phyloP scores from a whole-genome alignment of 1,140 invertebrate species.

The Bombus impatiens region DNA sequence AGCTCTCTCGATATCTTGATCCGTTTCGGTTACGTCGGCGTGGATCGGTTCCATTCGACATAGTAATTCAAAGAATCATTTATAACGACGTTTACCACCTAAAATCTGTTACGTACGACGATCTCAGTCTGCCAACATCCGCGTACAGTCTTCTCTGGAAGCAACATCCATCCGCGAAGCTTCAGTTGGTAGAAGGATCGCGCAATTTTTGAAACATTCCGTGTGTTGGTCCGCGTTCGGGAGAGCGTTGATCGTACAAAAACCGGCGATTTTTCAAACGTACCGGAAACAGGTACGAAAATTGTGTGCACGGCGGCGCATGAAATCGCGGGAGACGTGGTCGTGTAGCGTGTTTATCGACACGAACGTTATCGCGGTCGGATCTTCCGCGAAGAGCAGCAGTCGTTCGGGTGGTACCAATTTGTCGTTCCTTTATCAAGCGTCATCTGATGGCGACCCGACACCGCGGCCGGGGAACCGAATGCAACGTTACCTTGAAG shows the following conservation, averaged over 20 bases:
- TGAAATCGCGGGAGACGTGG: constrained; percentile 48
- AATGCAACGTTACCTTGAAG: constrained; percentile 77
- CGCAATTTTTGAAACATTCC: not conserved
- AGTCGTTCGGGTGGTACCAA: constrained; percentile 80
- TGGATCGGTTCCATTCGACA: too few relatives aligned
- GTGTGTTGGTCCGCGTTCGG: not conserved
- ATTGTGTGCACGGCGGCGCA: constrained; percentile 43
- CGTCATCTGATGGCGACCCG: constrained; percentile 81
- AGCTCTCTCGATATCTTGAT: not conserved
- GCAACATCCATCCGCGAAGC: not conserved
- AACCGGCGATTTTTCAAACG: constrained; percentile 41
- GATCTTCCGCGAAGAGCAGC: constrained; percentile 76
- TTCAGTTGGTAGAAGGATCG: not conserved
- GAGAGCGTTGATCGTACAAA: not conserved
- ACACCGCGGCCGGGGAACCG: constrained; percentile 73
- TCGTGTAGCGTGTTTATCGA: constrained; percentile 76
- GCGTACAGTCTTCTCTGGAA: too few relatives aligned
- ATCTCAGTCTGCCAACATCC: too few relatives aligned
- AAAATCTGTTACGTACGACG: too few relatives aligned
- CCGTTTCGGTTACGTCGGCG: not conserved
- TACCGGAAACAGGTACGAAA: constrained; percentile 45
- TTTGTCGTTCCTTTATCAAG: constrained; percentile 80
- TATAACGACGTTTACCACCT: too few relatives aligned
- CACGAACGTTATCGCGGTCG: constrained; percentile 70
- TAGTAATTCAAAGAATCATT: too few relatives aligned